phyloP scores from a whole-genome alignment of 2,797 vertebrate species.

The Takifugu ocellatus region DNA sequence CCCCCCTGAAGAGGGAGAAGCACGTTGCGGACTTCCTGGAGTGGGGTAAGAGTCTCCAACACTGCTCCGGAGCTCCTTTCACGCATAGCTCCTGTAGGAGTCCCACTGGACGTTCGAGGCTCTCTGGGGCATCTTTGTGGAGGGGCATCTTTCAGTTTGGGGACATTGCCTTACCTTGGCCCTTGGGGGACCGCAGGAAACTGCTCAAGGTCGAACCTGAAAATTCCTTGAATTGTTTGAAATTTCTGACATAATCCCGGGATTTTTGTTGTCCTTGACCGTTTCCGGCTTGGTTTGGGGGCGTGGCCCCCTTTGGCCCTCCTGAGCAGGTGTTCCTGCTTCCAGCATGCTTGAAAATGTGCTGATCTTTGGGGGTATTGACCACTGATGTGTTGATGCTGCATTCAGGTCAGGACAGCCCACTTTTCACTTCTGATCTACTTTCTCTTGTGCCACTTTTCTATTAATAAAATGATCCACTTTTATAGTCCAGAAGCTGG shows the following conservation, averaged over 20 bases:
- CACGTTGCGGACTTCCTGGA: constrained; percentile 93
- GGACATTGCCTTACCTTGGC: too few species aligned
- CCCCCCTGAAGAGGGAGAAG: constrained; percentile 87
- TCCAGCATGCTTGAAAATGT: background rate
- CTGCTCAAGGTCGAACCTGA: too few species aligned
- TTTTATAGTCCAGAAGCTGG: background rate
- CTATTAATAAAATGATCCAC: background rate
- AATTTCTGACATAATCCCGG: too few species aligned
- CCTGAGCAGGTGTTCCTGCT: background rate
- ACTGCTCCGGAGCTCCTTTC: background rate
- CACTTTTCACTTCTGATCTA: background rate
- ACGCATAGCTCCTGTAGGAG: background rate
- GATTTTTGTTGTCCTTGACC: too few species aligned
- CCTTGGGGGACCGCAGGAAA: too few species aligned
- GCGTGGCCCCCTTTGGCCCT: too few species aligned
- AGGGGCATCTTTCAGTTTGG: background rate
- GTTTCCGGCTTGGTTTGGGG: background rate
- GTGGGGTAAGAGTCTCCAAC: constrained; percentile 79
- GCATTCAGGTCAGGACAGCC: background rate
- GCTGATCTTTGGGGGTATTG: too few species aligned
- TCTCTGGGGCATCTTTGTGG: too few species aligned
- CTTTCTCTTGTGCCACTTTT: background rate
- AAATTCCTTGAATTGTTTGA: too few species aligned
- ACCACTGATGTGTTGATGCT: too few species aligned
- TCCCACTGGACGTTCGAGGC: background rate